Evolutionary conservation across 1,140 invertebrate genomes (phyloP).

Genomic region (Artemia franciscana): DNA sequence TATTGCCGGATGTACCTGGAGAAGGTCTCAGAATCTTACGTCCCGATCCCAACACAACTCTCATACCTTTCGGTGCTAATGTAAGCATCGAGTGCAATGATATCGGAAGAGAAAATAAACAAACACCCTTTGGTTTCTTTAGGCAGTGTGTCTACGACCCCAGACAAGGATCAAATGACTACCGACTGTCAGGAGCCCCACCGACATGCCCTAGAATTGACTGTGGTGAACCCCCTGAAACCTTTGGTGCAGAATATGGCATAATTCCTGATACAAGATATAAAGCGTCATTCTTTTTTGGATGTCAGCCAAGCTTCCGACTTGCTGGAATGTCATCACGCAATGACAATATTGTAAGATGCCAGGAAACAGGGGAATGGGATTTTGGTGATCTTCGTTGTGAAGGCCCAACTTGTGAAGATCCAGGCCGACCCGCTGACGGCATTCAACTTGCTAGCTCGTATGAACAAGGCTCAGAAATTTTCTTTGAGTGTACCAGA

Average conservation of each 20-base stretch:
- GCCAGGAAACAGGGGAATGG: slow-evolving; percentile 77
- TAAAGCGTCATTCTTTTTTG: slow-evolving; percentile 81
- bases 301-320: slow-evolving; percentile 85
- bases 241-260: slow-evolving; percentile 77
- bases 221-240: slow-evolving; percentile 61
- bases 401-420: slow-evolving; percentile 82
- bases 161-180: slow-evolving; percentile 59
- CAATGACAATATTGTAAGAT: slow-evolving; percentile 71
- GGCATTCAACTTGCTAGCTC: slow-evolving; percentile 31
- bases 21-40: slow-evolving; percentile 53
- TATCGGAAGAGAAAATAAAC: slow-evolving; percentile 45
- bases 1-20: slow-evolving; percentile 60
- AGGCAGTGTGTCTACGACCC: slow-evolving; percentile 89
- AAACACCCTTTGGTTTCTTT: slow-evolving; percentile 54
- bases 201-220: slow-evolving; percentile 66
- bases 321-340: slow-evolving; percentile 70
- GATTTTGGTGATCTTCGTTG: slow-evolving; percentile 88
- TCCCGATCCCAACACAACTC: slow-evolving; percentile 45
- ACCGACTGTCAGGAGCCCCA: slow-evolving; percentile 66
- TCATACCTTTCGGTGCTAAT: slow-evolving; percentile 70
- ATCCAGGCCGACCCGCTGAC: slow-evolving; percentile 67
- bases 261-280: slow-evolving; percentile 64
- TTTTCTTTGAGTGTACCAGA: slow-evolving; percentile 64
- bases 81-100: slow-evolving; percentile 57
- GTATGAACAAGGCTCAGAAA: slow-evolving; percentile 75